Evolutionary conservation across 2,888 invertebrate genomes (phyloP), one percentile per base, ranked within the genome.

Genomic region (Lasioglossum morio): DNA sequence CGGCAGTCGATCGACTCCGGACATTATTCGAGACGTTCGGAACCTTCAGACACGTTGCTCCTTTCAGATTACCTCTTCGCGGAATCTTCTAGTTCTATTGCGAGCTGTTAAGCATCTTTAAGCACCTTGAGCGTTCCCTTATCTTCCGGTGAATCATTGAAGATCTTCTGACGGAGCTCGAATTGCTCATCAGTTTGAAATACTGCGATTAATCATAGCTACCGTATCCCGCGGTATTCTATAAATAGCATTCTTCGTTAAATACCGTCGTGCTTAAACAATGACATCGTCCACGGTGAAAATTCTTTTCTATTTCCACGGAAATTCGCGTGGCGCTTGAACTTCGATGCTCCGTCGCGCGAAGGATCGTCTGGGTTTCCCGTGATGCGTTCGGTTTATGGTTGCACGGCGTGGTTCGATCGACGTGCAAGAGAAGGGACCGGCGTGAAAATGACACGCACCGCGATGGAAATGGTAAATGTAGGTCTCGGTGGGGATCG

Each of bases 381-480:
- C 14, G 16, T 30, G 63, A 34, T 34, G 63, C 63, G 63, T 63
- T 57, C 1, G 16, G 63, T 63, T 63, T 63, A 63, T 30, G 63
- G 63, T 30, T 30, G 63, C 63, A 30, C 63, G 27, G 19, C 34
- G 34, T 1, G 30, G 16, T 63, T 63, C 63, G 37, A 74, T 80
- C 60, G 78, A 43, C 46, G 16, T 43, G 72, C 10, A 19, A 16
- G 34, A 30, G 48, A 70, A 23, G 76, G 66, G 27, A 30, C 34
- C 53, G 48, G 43, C 72, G 57, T 37, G 84, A 84, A 84, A 85
- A 78, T 85, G 73, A 74, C 74, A 75, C 78, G 74, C 73, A 69
- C 34, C 79, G n/a, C 73, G 70, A 81, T 69, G 72, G 77, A 79
- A 82, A 90, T 82, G 63, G 69, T 72, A 77, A 85, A 82, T 81